Evolutionary conservation across 1,140 invertebrate genomes (phyloP), one percentile per base, ranked within the genome.

Genomic region (Mesaphorura yosii): DNA sequence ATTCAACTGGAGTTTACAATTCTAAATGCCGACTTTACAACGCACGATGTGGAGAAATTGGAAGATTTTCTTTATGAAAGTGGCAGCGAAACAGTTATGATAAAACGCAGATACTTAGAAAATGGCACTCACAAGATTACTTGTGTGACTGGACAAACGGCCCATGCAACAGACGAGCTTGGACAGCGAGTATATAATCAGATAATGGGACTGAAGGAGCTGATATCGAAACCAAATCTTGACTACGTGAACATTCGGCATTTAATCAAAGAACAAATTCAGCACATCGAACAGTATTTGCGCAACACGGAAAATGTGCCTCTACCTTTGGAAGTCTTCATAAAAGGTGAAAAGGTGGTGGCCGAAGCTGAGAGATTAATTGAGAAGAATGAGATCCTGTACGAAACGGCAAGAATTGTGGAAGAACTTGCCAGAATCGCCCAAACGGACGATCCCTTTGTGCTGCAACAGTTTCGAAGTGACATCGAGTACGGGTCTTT

Each of bases 111-210:
- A 10, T 48, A 29, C 5, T 53, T 57, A 15, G 49, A 52, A 48
- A 47, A 41, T 45, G 55, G 55, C 4, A 14, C 15, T 0, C 55
- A 49, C 27, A 42, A 48, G 4, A 17, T 62, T 2, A 28, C 31
- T 4, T 62, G 50, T 55, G 54, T 48, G 1, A 62, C 57, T n/a
- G 60, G 60, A 15, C 20, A 55, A 17, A 26, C 27, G 12, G 57
- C 57, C 6, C 54, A 57, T 48, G 34, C 23, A 5, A 27, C 50
- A 1, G 47, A 38, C 3, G 14, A 48, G 25, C 40, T 40, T 46
- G 59, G 59, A 22, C 23, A 45, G 22, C 55, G 56, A 51, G 45
- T 58, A 4, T 14, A 22, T 17, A 31, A 52, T 2, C 34, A 15
- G n/a, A 39, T 51, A n/a, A 37, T 37, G 37, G 48, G 40, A 34